Evolutionary conservation across 1,140 invertebrate species (phyloP), one percentile per base, ranked within the genome.

Genomic region (Aphidius ervi): DNA sequence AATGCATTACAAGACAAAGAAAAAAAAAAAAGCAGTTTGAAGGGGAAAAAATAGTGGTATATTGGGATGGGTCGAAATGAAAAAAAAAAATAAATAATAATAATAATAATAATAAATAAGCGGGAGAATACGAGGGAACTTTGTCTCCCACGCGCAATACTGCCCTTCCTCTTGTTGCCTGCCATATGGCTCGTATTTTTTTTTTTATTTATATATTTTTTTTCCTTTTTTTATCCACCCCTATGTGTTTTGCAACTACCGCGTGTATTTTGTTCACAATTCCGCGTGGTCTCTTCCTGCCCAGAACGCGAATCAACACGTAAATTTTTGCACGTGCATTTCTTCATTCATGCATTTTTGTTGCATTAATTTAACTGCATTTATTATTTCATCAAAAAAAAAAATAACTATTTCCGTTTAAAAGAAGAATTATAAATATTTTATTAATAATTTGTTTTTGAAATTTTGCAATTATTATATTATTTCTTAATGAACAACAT

Each of bases 181-280:
- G 70, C 74, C 74, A 77, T 77, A 77, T 77, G 74, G 74, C 68
- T 68, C 71, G 68, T 69, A 67, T 64, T 62, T 49, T 46, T 52
- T 58, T 59, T 69, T 70, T 72, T 72, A 65, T 67, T 61, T 62
- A 65, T 67, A 67, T 68, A 65, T 54, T 16, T 55, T 68, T 49
- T 31, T 50, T 58, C 56, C 56, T 61, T 52, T 67, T 74, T 73
- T 71, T 65, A 70, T 64, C 66, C 69, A 70, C 70, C 71, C 69
- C 64, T 72, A 56, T 74, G n/a, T 43, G 23, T 41, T 50, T 20
- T 37, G 9, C 20, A 50, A 40, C 9, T 20, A 40, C 39, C n/a
- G 9, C 23, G 49, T 52, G 10, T 41, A 39, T 10, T 54, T 9
- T 31, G 52, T 42, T 10, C 9, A 9, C 31, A 37, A 10, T 20